Evolutionary conservation across 2,113 vertebrate genomes (phyloP).

Genomic region (Xerus inauris): DNA sequence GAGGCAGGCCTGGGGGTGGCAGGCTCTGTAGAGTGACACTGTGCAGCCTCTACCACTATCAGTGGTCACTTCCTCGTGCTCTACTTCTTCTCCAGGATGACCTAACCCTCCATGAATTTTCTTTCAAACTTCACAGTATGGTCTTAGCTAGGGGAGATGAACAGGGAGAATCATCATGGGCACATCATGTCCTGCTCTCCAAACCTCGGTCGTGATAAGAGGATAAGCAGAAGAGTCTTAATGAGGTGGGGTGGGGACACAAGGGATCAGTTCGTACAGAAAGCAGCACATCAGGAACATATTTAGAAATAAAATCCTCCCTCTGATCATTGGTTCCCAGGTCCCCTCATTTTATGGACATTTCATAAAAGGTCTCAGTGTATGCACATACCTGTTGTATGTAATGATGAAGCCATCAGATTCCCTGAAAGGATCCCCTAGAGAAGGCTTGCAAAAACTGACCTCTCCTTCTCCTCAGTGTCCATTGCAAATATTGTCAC

Average conservation of each 20-base stretch:
- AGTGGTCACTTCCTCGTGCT: neutral
- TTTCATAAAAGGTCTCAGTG: neutral
- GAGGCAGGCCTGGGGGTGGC: neutral
- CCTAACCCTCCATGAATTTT: neutral
- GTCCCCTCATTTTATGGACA: neutral
- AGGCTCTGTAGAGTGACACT: no score
- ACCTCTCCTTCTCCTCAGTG: neutral
- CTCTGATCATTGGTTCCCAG: neutral
- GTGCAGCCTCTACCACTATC: neutral
- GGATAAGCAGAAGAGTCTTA: neutral
- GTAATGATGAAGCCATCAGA: neutral
- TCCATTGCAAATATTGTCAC: neutral
- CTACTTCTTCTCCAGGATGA: neutral
- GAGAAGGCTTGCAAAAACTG: neutral
- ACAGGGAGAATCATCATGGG: neutral
- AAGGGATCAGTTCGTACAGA: neutral
- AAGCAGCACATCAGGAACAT: neutral
- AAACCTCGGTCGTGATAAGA: neutral
- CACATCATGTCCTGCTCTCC: neutral
- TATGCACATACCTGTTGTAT: neutral
- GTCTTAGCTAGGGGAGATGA: neutral
- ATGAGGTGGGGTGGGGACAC: neutral
- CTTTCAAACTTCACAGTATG: neutral
- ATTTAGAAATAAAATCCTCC: neutral
- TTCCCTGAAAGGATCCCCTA: neutral